Conservation (phyloP, 2,797 vertebrate species). For the Spinus olivaceus region DNA sequence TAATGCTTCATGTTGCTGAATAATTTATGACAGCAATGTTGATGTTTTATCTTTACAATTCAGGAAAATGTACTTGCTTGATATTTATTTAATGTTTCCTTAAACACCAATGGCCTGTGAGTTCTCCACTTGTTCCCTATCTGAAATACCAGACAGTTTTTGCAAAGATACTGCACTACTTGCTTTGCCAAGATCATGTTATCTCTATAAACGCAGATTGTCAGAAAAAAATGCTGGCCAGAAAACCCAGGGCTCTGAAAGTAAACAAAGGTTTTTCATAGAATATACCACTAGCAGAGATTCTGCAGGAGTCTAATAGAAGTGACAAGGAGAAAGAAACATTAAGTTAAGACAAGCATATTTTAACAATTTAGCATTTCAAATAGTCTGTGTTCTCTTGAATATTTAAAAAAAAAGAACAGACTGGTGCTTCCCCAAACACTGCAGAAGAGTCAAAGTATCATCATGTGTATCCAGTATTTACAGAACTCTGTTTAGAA, state of each 20-base stretch:
- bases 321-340: neutral
- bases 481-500: neutral
- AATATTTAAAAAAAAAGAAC: neutral
- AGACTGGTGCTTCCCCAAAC: neutral
- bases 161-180: conserved; percentile 38
- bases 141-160: conserved; percentile 51
- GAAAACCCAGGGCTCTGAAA: conserved; percentile 15
- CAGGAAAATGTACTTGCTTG: conserved; percentile 37
- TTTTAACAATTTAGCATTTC: neutral
- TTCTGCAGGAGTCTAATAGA: neutral
- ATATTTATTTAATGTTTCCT: conserved; percentile 26
- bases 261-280: conserved; percentile 31
- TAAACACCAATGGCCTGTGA: neutral
- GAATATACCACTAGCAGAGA: neutral
- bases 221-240: conserved; percentile 25
- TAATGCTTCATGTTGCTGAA: neutral
- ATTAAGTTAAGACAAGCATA: neutral
- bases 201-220: conserved; percentile 62
- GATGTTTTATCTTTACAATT: conserved; percentile 9
- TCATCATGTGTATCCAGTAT: neutral
- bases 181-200: conserved; percentile 63
- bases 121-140: conserved; percentile 37
- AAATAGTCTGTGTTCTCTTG: neutral
- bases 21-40: neutral
- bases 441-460: neutral